Evolutionary conservation across 2,888 invertebrate species (phyloP), one percentile per base, ranked within the genome.

Genomic region (Cotesia congregata): DNA sequence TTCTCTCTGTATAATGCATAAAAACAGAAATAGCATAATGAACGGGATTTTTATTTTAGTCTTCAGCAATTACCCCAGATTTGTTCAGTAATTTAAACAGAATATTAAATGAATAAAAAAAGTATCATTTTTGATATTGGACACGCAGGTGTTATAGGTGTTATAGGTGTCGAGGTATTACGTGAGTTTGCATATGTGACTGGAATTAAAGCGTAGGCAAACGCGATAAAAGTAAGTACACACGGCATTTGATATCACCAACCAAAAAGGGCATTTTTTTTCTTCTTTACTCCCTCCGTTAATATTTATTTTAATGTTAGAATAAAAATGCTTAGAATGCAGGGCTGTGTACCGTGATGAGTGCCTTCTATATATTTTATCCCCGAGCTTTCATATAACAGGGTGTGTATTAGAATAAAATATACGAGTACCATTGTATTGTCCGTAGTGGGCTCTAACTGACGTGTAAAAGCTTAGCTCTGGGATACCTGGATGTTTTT

Each of bases 271-370:
- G 62, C 6, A 20, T n/a, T 40, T 72, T 20, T 39, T 68, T 30
- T 71, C 60, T 60, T 59, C 6, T n/a, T 39, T 30, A 4, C 6
- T 39, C 38, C 38, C 7, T 17, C 15, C 12, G 15, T 62, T 39
- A 30, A 62, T 15, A 70, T 38, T 61, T 62, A 30, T 62, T 41
- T 68, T 17, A 41, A 41, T 41, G 50, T 17, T 17, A 68, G 41
- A 41, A 68, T 68, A 68, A 68, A 68, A 68, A 40, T 68, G 41
- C 41, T 68, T 68, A 68, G 17, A 67, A 67, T 68, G 41, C 71
- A 72, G 50, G 50, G 9, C 12, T 50, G 12, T 50, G 50, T 50
- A 7, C 9, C 50, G 12, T 50, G 50, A 61, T 62, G 61, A 72
- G 62, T 62, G 38, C 61, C n/a, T 39, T 17, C 39, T 72, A 40